A percentile compares a stretch with the other conserved stretches of the same genome.
These are phyloP conservation scores for Leptura quadrifasciata DNA, from an alignment of 2,888 invertebrate genomes.

Conservation along the genomic window DNA sequence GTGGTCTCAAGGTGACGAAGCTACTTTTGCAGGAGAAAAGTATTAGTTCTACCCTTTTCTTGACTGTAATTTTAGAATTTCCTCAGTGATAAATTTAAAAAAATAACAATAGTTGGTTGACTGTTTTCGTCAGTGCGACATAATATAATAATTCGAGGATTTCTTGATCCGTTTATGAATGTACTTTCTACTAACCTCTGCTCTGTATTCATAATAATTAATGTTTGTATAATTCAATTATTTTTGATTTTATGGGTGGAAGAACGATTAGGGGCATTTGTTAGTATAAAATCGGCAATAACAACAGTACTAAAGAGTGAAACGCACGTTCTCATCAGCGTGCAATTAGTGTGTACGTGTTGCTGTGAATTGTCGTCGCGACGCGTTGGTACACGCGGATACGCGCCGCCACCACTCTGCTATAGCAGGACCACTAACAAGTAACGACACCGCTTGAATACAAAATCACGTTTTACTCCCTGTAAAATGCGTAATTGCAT, in stretches of 20 bases:
- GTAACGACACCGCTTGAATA: conserved; percentile 70
- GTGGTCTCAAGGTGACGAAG: too few species aligned
- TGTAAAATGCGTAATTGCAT: conserved; percentile 71
- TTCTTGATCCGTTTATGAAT: too few species aligned
- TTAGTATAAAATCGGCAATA: conserved; percentile 68
- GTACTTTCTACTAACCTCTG: too few species aligned
- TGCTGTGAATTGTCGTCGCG: conserved; percentile 67
- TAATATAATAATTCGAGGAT: too few species aligned
- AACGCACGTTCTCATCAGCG: conserved; percentile 73
- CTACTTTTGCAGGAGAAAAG: too few species aligned
- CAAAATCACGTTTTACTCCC: conserved; percentile 69
- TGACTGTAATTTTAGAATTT: too few species aligned
- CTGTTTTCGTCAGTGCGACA: too few species aligned
- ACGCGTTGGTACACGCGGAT: conserved; percentile 57
- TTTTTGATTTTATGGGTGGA: conserved; percentile 47
- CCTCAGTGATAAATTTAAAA: too few species aligned
- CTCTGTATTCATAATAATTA: background rate
- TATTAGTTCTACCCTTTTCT: too few species aligned
- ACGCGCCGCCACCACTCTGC: conserved; percentile 52
- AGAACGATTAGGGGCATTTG: conserved; percentile 61
- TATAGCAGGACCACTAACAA: conserved; percentile 68
- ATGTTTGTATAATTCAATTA: conserved; percentile 15
- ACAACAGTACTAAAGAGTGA: conserved; percentile 70
- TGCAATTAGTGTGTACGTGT: conserved; percentile 73
- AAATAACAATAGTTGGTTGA: too few species aligned